A percentile compares a stretch with the other conserved stretches of the same genome.
Conservation (phyloP, 2,888 invertebrate species). For the Caenorhabditis sp. region DNA sequence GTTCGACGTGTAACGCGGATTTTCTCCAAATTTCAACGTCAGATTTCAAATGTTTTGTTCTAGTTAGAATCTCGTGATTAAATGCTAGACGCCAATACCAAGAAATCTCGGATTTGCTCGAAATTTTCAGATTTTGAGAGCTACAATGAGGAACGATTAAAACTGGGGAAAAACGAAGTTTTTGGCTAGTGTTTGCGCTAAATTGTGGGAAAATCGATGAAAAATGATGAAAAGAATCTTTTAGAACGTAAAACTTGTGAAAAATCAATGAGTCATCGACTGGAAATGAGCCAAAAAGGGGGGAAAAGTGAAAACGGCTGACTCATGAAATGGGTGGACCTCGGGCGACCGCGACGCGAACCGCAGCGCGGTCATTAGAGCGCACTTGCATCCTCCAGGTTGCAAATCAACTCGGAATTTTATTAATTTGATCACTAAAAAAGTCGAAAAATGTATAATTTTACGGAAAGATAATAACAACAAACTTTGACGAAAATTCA, state of each 20-base stretch:
- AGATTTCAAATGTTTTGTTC: no score
- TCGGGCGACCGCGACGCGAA: slow-evolving; percentile 21
- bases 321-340: slow-evolving; percentile 30
- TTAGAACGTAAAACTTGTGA: background rate
- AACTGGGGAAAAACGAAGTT: background rate
- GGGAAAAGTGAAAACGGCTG: slow-evolving; percentile 12
- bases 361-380: slow-evolving; percentile 42
- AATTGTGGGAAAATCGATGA: background rate
- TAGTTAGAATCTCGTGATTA: no score
- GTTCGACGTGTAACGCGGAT: no score
- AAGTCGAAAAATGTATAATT: background rate
- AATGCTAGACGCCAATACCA: no score
- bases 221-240: slow-evolving; percentile 14
- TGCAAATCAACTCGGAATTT: slow-evolving; percentile 14
- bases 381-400: slow-evolving; percentile 16
- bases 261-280: slow-evolving; percentile 20
- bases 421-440: background rate
- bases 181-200: background rate
- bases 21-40: no score
- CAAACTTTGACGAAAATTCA: slow-evolving; percentile 5
- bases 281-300: slow-evolving; percentile 23
- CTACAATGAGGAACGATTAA: no score
- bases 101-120: no score
- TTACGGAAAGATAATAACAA: background rate
- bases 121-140: no score